Evolutionary conservation across 2,797 vertebrate genomes (phyloP).

Genomic region (Arrhamphus sclerolepis): DNA sequence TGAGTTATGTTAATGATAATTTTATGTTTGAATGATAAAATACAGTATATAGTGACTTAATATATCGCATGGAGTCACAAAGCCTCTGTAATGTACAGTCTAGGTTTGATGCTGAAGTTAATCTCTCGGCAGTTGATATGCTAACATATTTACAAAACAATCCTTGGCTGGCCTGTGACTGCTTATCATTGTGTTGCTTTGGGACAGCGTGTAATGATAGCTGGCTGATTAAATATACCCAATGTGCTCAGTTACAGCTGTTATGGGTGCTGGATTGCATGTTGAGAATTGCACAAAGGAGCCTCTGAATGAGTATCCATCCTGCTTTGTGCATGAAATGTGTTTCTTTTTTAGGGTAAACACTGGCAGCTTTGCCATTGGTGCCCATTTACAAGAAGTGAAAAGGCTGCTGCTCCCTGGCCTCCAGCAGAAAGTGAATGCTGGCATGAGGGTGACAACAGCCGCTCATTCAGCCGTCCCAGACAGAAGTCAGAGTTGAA

Average conservation of each 20-base stretch:
- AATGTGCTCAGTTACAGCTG: conserved; percentile 41
- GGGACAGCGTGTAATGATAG: conserved; percentile 12
- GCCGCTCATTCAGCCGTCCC: conserved; percentile 74
- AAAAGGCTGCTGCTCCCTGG: conserved; percentile 68
- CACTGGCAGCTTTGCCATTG: conserved; percentile 52
- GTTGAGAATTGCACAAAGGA: conserved; percentile 7
- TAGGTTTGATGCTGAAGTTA: conserved; percentile 15
- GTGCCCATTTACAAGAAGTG: conserved; percentile 57
- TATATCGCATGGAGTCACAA: fast-evolving
- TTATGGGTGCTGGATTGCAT: conserved; percentile 17
- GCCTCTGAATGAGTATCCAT: conserved; percentile 41
- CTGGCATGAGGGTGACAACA: conserved; percentile 69
- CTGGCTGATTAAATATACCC: conserved; percentile 18
- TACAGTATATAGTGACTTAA: neutral
- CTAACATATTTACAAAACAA: conserved; percentile 64
- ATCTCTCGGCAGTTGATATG: conserved; percentile 24
- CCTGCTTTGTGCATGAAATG: conserved; percentile 62
- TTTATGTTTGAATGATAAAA: fast-evolving
- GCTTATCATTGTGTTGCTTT: conserved; percentile 33
- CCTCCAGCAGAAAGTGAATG: conserved; percentile 66
- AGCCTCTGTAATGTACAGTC: neutral
- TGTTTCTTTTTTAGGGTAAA: conserved; percentile 66
- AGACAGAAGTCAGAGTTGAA: conserved; percentile 83
- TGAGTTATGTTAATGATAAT: conserved; percentile 1
- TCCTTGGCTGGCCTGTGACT: conserved; percentile 20